phyloP scores from a whole-genome alignment of 2,888 invertebrate genomes.

The Camptogramma bilineatum region DNA sequence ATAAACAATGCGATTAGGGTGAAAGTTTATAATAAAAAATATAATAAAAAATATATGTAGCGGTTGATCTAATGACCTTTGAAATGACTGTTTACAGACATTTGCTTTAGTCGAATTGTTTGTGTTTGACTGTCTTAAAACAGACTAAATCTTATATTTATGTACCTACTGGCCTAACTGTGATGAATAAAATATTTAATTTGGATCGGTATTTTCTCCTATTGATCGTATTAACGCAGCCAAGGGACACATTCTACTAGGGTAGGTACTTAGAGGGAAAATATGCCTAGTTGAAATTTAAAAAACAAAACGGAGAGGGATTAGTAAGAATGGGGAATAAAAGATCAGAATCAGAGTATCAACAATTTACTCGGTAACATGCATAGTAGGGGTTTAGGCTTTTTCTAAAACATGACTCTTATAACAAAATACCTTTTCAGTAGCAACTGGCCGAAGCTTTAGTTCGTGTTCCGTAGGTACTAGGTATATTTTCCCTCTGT shows the following conservation, averaged over 20 bases:
- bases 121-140: too few species aligned
- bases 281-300: background rate
- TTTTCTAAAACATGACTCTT: too few species aligned
- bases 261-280: slow-evolving; percentile 16
- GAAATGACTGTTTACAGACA: too few species aligned
- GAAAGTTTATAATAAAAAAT: too few species aligned
- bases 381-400: background rate
- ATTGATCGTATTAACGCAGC: slow-evolving; percentile 19
- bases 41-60: too few species aligned
- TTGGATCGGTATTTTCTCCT: background rate
- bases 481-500: background rate
- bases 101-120: too few species aligned
- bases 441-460: background rate
- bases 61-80: too few species aligned
- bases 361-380: background rate
- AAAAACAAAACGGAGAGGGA: background rate
- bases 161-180: too few species aligned
- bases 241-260: slow-evolving; percentile 12
- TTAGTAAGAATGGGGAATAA: background rate
- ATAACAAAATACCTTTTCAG: background rate
- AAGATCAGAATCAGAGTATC: background rate
- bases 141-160: too few species aligned
- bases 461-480: background rate
- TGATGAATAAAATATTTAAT: background rate
- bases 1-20: too few species aligned